Evolutionary conservation across 2,797 vertebrate species (phyloP), one percentile per base, ranked within the genome.

Genomic region (Rhadinocentrus ornatus): DNA sequence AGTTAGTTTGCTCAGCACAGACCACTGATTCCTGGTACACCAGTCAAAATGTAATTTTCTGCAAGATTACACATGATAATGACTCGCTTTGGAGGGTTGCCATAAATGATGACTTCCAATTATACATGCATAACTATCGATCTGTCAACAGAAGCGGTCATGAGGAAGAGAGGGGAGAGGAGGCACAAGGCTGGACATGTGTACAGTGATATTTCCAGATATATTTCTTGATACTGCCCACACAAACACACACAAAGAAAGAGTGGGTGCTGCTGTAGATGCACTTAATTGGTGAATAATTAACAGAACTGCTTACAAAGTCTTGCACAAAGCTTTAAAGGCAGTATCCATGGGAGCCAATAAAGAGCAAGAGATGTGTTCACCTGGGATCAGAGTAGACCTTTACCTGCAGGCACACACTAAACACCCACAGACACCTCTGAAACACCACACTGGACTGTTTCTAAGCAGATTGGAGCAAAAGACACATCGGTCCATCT

Each of bases 31-130:
- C 79, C 76, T 27, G 78, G 39, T 82, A 89, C 91, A 93, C 86
- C 90, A 91, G 88, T 93, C 85, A 72, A 94, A 94, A 95, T 93
- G 94, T 94, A 94, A 95, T 96, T 95, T 96, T 95, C 94, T 95
- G 95, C 93, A 94, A 95, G 93, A 93, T 95, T 95, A 95, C 93
- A 93, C 92, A 90, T 92, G 92, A 90, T 94, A 94, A 95, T 95
- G 95, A 94, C 92, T 91, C 89, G 93, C 87, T 90, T 93, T 93
- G 91, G 83, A 82, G 88, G 92, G 62, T 75, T 84, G 86, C 88
- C 87, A 91, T 87, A 90, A 93, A 92, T 84, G 88, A 94, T 93
- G 93, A 88, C 89, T 91, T 89, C 90, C 88, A 93, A 94, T 35
- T 84, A 93, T 85, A 92, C 93, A 95, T 93, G 95, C 93, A 92